Evolutionary conservation across 2,888 invertebrate species (phyloP), one percentile per base, ranked within the genome.

Genomic region (Lasius fuliginosus): DNA sequence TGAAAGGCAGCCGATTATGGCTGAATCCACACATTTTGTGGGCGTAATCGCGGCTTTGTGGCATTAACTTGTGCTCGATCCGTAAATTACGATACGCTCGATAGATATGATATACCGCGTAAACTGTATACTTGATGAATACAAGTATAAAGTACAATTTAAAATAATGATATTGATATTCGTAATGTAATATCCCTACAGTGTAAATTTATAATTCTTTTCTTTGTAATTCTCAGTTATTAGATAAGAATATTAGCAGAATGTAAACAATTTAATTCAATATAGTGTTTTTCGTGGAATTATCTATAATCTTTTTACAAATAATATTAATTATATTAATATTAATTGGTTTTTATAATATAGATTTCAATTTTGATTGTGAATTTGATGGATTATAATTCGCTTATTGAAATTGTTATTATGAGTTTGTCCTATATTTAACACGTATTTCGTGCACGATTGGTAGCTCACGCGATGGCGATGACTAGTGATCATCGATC

Each of bases 1-100:
- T 58, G 69, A 77, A 58, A 69, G 69, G 30, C 23, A 67, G 3
- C 12, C 69, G 23, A 69, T 77, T 77, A 77, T 12, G 15, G 40
- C 11, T 69, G 69, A 42, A 68, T 68, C 30, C 77, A 9, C 40
- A 56, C 8, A 77, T 69, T 58, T 77, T 68, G 15, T 23, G 23
- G 58, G 15, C 40, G 56, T 33, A 58, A 33, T 40, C 18, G 30
- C 18, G 30, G 30, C 42, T 77, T 56, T 42, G 11, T 56, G 68
- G n/a, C n/a, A 68, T 77, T 68, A 68, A 65, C 30, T 68, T 36
- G 11, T n/a, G 36, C 53, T 65, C 53, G 40, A 56, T 27, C 76
- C 56, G 40, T 77, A 27, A 53, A 68, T 40, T 46, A 40, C 33
- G 33, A 33, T 3, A 46, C 23, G 53, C 11, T 40, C 12, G 36